A percentile compares a stretch with the other conserved stretches of the same genome.
phyloP scores from a whole-genome alignment of 2,888 invertebrate species.

The Boloria euphrosyne region DNA sequence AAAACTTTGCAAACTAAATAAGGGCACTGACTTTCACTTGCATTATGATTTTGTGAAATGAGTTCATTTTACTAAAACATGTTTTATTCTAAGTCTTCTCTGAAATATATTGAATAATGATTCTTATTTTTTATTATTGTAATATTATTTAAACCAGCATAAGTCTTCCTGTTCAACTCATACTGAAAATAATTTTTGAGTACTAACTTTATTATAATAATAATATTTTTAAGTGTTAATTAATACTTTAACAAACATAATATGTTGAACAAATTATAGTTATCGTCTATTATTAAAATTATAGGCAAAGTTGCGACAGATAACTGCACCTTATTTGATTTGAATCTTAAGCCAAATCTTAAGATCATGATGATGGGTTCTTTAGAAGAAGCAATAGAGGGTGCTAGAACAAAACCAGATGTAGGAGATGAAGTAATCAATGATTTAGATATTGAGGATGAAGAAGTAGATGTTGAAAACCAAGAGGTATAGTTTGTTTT shows the following conservation, averaged over 20 bases:
- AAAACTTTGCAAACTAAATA: not conserved
- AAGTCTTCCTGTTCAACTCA: no score
- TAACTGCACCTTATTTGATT: slow-evolving; percentile 86
- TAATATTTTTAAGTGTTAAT: no score
- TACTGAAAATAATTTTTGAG: no score
- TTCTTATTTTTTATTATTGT: no score
- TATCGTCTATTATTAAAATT: slow-evolving; percentile 2
- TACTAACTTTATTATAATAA: no score
- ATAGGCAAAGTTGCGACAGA: slow-evolving; percentile 93
- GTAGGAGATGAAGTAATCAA: slow-evolving; percentile 93
- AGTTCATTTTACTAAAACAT: no score
- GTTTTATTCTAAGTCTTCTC: no score
- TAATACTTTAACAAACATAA: no score
- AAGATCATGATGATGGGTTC: slow-evolving; percentile 99
- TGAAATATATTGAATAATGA: no score
- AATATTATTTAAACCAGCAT: no score
- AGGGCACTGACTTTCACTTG: not conserved
- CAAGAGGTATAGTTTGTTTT: slow-evolving; percentile 60
- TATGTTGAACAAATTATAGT: no score
- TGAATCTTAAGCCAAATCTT: slow-evolving; percentile 92
- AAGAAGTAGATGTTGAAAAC: slow-evolving; percentile 84
- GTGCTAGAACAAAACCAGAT: slow-evolving; percentile 90
- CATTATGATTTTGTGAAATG: no score
- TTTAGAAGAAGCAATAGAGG: slow-evolving; percentile 94
- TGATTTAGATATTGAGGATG: slow-evolving; percentile 95